A percentile compares a stretch with the other conserved stretches of the same genome.
phyloP scores from a whole-genome alignment of 1,140 invertebrate genomes.

The Saccostrea cuccullata region DNA sequence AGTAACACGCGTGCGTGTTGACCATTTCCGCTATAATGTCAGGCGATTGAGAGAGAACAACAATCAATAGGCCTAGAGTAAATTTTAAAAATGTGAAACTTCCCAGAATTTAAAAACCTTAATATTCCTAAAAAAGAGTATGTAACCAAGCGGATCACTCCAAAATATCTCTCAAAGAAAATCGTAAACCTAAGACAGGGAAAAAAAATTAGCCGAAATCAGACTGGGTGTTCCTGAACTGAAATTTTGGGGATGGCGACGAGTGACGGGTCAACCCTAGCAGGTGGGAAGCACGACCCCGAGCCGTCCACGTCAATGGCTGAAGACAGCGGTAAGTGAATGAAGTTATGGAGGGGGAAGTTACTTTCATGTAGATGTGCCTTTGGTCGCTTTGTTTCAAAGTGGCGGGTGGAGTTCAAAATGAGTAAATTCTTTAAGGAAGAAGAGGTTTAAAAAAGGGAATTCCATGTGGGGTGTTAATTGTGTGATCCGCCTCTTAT shows the following conservation, averaged over 20 bases:
- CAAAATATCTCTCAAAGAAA: not conserved
- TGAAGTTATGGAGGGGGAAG: no score
- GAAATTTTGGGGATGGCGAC: slow-evolving; percentile 10
- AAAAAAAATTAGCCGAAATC: not conserved
- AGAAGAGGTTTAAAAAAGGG: no score
- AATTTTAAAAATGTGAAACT: slow-evolving; percentile 28
- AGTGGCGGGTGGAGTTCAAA: no score
- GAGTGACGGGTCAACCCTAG: not conserved
- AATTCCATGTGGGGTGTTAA: no score
- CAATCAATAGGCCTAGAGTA: not conserved
- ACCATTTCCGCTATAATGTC: slow-evolving; percentile 10
- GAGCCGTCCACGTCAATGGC: not conserved
- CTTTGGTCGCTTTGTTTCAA: no score
- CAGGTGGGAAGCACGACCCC: not conserved
- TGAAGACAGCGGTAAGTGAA: slow-evolving; percentile 9
- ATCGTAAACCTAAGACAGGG: not conserved
- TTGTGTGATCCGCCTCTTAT: no score
- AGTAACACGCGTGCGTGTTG: not conserved
- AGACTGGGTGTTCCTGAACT: not conserved
- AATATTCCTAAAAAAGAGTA: not conserved
- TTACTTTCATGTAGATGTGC: no score
- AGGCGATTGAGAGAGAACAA: slow-evolving; percentile 25
- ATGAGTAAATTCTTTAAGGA: no score
- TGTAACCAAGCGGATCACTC: not conserved
- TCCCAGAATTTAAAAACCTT: not conserved